Evolutionary conservation across 2,797 vertebrate species (phyloP).

Genomic region (Cheirogaleus major): DNA sequence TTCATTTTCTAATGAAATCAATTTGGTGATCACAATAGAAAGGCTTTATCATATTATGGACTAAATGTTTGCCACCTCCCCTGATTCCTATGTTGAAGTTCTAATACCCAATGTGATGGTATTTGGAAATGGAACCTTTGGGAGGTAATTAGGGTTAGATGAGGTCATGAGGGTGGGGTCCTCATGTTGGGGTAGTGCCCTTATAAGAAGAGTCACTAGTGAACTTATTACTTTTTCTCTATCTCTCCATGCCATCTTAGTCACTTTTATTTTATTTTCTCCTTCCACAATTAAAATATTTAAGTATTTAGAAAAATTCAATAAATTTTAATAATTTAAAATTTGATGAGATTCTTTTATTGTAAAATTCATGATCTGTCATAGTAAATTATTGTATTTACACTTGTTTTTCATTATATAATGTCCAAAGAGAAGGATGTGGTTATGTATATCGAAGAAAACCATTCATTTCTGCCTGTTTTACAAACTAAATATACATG

Average conservation of each 20-base stretch:
- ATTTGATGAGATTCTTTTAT: background rate
- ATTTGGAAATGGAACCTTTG: background rate
- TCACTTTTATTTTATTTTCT: background rate
- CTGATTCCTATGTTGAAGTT: background rate
- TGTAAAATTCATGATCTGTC: background rate
- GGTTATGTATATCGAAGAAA: background rate
- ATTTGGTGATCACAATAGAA: background rate
- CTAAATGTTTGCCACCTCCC: background rate
- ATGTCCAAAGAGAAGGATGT: background rate
- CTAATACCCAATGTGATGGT: background rate
- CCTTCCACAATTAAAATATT: background rate
- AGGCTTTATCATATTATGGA: background rate
- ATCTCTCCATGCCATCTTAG: background rate
- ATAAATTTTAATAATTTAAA: background rate
- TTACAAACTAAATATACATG: background rate
- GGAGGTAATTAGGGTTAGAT: background rate
- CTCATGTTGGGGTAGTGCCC: too few relatives aligned
- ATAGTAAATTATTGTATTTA: background rate
- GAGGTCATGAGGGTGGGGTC: background rate
- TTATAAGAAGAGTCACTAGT: background rate
- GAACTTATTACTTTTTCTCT: background rate
- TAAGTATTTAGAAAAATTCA: background rate
- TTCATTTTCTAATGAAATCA: background rate
- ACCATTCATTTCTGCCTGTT: background rate
- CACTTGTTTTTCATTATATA: background rate